Evolutionary conservation across 2,888 invertebrate genomes (phyloP), one percentile per base, ranked within the genome.

Genomic region (Nymphalis urticae): DNA sequence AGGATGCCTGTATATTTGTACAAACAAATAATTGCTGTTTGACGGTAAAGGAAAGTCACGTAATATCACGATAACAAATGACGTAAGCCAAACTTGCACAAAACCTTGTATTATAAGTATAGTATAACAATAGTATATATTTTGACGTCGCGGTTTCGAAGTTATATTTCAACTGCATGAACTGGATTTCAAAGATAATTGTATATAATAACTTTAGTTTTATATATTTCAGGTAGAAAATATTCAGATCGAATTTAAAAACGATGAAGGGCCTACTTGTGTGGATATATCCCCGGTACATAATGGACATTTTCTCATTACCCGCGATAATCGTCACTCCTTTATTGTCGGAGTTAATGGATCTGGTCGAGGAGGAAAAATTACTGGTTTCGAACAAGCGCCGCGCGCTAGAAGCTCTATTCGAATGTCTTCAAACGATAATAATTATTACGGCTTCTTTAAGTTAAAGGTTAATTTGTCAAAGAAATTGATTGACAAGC

Each of bases 311-410:
- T 70, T 76, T 74, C 73, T 80, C 82, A 86, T 85, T 85, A 83
- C 80, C 80, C 80, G 69, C 79, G 75, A 79, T 83, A 83, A 87
- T 84, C 77, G 81, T 76, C 77, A 78, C 83, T 81, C 82, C 83
- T 85, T 83, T 85, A 81, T 83, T 82, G 79, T 77, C 70, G 73
- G 51, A 80, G 77, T 80, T 84, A 86, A 85, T 84, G 81, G 82
- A 77, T 70, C 74, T 75, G 71, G 75, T 69, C 73, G 79, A 81
- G 82, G 79, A 79, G 79, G 83, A 86, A 85, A 88, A 87, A 88
- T 88, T 80, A 80, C 77, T 53, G 59, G 74, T 74, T 77, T 79
- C 75, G 77, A 83, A 81, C 80, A 80, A 81, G 78, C 76, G 76
- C 78, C 72, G 73, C 64, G 77, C 76, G 77, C 75, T 80, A 83